Evolutionary conservation across 2,113 vertebrate species (phyloP).

Genomic region (Pogonocichla stellata): DNA sequence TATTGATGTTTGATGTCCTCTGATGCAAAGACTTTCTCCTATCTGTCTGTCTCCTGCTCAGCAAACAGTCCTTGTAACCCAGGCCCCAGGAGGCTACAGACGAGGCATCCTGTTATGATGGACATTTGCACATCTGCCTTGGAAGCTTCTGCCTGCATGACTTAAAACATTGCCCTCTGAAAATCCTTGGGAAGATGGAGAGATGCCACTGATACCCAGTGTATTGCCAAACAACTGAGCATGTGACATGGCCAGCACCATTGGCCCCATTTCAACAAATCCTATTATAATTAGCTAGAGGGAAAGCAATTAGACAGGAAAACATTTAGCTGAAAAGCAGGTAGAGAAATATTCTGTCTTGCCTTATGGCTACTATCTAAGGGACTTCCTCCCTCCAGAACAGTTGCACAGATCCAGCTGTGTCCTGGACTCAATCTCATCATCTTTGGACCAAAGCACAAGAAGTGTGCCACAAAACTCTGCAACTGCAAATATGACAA

Average conservation of each 20-base stretch:
- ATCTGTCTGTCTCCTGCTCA: neutral
- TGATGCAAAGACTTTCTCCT: neutral
- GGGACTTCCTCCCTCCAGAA: neutral
- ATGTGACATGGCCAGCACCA: neutral
- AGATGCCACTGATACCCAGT: neutral
- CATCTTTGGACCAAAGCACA: neutral
- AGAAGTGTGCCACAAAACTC: neutral
- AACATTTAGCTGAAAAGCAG: neutral
- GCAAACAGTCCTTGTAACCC: neutral
- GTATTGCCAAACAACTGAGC: neutral
- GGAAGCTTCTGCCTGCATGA: fast-evolving
- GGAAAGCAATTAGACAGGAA: neutral
- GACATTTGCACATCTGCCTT: neutral
- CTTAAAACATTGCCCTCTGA: neutral
- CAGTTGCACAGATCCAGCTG: neutral
- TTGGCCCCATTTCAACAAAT: neutral
- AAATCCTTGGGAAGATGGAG: neutral
- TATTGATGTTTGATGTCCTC: neutral
- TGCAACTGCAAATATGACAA: neutral
- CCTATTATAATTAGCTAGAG: neutral
- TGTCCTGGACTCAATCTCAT: neutral
- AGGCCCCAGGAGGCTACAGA: neutral
- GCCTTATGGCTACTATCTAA: neutral
- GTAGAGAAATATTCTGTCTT: neutral
- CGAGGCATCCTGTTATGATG: neutral